Conservation (phyloP, 2,113 vertebrate genomes). For the Stegastes partitus region DNA sequence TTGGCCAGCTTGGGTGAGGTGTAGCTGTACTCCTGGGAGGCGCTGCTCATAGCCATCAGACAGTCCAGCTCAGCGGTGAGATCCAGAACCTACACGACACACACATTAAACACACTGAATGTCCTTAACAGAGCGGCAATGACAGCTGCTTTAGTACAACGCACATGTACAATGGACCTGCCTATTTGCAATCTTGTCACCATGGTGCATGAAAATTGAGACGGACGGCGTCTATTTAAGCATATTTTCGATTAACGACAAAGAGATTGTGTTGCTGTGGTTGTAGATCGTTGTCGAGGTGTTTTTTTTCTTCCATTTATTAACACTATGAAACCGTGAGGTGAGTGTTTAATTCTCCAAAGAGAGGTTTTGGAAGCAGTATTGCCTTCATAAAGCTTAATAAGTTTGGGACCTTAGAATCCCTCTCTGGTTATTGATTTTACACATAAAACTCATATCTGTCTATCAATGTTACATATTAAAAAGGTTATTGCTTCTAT, state of each 20-base stretch:
- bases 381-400: conserved; percentile 1
- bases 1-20: conserved; percentile 84
- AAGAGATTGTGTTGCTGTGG: neutral
- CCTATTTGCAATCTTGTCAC: neutral
- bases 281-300: neutral
- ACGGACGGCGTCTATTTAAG: neutral
- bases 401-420: neutral
- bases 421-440: too few relatives aligned
- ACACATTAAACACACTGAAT: conserved; percentile 13
- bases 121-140: conserved; percentile 1
- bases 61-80: conserved; percentile 93
- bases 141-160: too few relatives aligned
- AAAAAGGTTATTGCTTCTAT: too few relatives aligned
- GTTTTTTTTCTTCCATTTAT: neutral
- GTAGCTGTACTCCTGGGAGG: conserved; percentile 92
- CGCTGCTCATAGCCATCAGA: conserved; percentile 90
- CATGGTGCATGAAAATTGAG: neutral
- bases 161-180: neutral
- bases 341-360: conserved; percentile 3
- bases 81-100: conserved; percentile 84
- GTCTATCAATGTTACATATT: too few relatives aligned
- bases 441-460: too few relatives aligned
- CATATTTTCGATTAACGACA: neutral
- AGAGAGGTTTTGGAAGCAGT: neutral
- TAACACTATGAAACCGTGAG: neutral